Conservation (phyloP, 2,888 invertebrate species). For the Xestia sexstrigata region DNA sequence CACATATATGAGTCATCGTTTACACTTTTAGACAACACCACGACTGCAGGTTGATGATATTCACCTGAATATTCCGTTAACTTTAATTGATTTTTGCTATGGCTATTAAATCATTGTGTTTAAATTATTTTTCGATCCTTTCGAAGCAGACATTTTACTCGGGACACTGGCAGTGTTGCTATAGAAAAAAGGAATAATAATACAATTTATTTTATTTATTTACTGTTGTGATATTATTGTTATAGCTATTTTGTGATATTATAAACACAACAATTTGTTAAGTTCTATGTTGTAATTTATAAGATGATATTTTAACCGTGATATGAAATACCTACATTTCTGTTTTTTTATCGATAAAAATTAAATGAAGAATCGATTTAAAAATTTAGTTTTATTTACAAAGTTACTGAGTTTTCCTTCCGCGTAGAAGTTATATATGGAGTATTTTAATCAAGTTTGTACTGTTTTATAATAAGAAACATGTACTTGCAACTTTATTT, state of each 20-base stretch:
- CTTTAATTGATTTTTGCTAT: constrained; percentile 75
- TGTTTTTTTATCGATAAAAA: not conserved
- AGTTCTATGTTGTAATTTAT: not conserved
- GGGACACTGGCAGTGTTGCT: constrained; percentile 76
- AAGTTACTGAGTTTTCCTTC: not conserved
- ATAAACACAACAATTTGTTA: not conserved
- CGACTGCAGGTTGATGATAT: constrained; percentile 71
- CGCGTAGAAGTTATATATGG: not conserved
- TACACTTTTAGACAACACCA: constrained; percentile 74
- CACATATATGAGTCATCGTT: constrained; percentile 83
- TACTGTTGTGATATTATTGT: too few relatives aligned
- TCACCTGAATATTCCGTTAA: constrained; percentile 83
- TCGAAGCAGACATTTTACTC: constrained; percentile 89
- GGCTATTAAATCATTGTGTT: constrained; percentile 80
- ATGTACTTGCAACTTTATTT: not conserved
- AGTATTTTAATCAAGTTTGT: not conserved
- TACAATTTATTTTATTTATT: constrained; percentile 5
- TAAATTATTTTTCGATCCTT: constrained; percentile 83
- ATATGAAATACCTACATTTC: not conserved
- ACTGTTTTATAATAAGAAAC: not conserved
- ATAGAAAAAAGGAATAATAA: constrained; percentile 31
- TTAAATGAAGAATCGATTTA: not conserved
- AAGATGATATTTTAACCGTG: too few relatives aligned
- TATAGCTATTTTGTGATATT: too few relatives aligned
- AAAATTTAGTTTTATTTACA: too few relatives aligned